Percentiles rank a stretch among this genome's conserved stretches.
Conservation (phyloP, 2,113 vertebrate species). For the Macquaria ambigua region DNA sequence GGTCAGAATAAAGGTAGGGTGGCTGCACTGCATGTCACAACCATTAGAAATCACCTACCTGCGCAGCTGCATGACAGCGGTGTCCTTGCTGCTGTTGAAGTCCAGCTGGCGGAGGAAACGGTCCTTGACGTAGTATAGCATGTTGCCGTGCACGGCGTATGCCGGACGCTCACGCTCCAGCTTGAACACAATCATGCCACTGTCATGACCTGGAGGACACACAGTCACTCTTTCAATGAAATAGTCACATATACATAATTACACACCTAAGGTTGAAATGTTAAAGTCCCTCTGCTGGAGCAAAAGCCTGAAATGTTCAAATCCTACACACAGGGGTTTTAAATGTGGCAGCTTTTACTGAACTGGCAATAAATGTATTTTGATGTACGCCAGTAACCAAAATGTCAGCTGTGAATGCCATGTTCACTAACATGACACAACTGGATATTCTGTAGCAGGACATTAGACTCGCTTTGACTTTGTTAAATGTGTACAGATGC, state of each 20-base stretch:
- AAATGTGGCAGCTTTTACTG: not conserved
- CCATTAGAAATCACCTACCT: slow-evolving; percentile 79
- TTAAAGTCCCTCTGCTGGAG: no score
- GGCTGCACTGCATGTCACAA: no score
- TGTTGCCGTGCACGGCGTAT: slow-evolving; percentile 93
- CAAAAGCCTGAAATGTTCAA: not conserved
- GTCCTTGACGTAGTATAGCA: slow-evolving; percentile 95
- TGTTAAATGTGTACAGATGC: not conserved
- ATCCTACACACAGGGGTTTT: not conserved
- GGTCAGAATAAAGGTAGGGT: not conserved
- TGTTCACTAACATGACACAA: not conserved
- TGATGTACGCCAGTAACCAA: not conserved
- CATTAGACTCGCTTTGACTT: not conserved
- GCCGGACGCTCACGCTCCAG: slow-evolving; percentile 95
- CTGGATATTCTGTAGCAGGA: no score
- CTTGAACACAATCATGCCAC: slow-evolving; percentile 98
- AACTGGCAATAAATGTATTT: not conserved
- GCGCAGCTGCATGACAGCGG: slow-evolving; percentile 96
- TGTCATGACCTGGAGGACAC: slow-evolving; percentile 89
- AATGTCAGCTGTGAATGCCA: not conserved
- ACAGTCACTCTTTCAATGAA: not conserved
- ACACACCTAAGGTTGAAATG: not conserved
- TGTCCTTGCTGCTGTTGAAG: slow-evolving; percentile 97
- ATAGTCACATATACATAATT: not conserved
- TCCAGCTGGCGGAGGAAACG: slow-evolving; percentile 95